Percentiles rank a stretch among this genome's conserved stretches.
Conservation (phyloP, 2,113 vertebrate species). For the Ochotona princeps region DNA sequence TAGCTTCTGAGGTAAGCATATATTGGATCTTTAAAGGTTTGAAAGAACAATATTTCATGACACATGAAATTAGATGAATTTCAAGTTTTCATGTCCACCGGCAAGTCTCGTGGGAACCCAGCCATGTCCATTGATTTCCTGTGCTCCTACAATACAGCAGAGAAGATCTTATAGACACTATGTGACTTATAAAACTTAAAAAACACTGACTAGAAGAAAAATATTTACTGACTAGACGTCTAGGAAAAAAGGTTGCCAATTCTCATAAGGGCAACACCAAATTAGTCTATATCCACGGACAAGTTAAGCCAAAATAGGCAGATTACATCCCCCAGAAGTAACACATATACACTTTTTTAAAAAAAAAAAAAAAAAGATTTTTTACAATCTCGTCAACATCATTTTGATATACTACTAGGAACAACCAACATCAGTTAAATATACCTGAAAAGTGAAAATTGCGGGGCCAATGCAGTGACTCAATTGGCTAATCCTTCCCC, state of each 20-base stretch:
- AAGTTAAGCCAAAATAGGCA: neutral
- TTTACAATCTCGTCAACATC: neutral
- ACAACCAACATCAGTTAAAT: neutral
- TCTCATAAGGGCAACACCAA: neutral
- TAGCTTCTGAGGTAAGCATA: neutral
- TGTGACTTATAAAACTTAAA: neutral
- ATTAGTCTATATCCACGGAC: neutral
- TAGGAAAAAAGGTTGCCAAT: neutral
- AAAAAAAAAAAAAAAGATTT: neutral
- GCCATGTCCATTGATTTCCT: neutral
- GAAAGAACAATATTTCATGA: neutral
- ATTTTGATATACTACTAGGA: neutral
- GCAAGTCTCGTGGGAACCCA: neutral
- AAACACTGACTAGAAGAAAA: neutral
- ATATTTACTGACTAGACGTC: neutral
- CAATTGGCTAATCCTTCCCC: too few species aligned
- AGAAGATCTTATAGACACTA: neutral
- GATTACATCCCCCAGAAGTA: neutral
- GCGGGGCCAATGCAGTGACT: too few species aligned
- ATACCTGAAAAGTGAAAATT: neutral
- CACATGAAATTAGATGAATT: neutral
- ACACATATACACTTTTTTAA: neutral
- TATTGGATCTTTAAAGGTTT: constrained; percentile 23
- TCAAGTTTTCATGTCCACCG: neutral
- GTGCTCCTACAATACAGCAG: neutral